These are phyloP conservation scores for Drosophila parthenogenetica DNA, from an alignment of 2,888 invertebrate species.

Conservation along the genomic window DNA sequence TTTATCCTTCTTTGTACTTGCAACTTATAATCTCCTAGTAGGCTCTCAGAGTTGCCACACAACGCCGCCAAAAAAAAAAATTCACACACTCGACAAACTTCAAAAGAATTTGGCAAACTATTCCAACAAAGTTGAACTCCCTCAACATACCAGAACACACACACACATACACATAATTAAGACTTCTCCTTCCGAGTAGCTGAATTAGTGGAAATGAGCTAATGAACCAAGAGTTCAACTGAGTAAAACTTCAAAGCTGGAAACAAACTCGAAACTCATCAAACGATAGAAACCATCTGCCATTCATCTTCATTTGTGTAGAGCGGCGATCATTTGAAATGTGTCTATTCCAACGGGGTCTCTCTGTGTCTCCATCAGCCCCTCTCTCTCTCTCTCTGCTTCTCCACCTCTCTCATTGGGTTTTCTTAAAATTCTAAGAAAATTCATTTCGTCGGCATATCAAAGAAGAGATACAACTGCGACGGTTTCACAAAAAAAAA, in stretches of 20 bases:
- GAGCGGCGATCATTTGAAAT: constrained; percentile 61
- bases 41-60: constrained; percentile 23
- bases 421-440: constrained; percentile 63
- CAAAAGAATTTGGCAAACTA: constrained; percentile 56
- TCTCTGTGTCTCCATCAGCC: constrained; percentile 10
- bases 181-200: constrained; percentile 47
- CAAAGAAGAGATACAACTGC: constrained; percentile 31
- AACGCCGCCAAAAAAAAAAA: constrained; percentile 35
- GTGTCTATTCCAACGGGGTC: constrained; percentile 44
- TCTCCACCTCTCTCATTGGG: constrained; percentile 13
- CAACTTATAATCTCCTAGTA: background rate
- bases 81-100: constrained; percentile 50
- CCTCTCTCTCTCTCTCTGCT: constrained; percentile 2
- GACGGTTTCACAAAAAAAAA: constrained; percentile 6
- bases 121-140: constrained; percentile 29
- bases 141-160: background rate
- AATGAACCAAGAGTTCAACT: constrained; percentile 71
- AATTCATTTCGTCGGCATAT: constrained; percentile 52
- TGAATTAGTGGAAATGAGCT: constrained; percentile 68
- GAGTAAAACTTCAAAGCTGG: constrained; percentile 65
- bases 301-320: constrained; percentile 72
- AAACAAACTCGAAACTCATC: constrained; percentile 25
- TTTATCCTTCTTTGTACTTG: constrained; percentile 11
- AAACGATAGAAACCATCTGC: constrained; percentile 51
- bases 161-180: constrained; percentile 60